These are phyloP conservation scores for Psylliodes chrysocephalus DNA, from an alignment of 2,888 invertebrate species.

Conservation along the genomic window DNA sequence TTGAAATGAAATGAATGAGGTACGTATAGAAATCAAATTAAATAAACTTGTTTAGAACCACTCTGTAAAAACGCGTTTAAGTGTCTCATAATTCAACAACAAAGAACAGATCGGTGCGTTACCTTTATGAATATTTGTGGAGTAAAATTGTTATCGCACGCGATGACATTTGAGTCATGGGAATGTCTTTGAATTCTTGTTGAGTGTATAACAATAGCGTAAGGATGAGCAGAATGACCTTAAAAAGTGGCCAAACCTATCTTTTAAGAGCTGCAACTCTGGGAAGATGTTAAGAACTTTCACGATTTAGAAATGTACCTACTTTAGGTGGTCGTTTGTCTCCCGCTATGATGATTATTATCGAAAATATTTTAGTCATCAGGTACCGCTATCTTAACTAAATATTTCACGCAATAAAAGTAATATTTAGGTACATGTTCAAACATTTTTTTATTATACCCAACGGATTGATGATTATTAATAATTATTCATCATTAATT, in stretches of 20 bases:
- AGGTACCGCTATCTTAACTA: background rate
- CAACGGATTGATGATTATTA: no score
- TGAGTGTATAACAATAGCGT: conserved; percentile 38
- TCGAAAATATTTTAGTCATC: conserved; percentile 7
- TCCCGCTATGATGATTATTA: conserved; percentile 19
- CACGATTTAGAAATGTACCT: conserved; percentile 33
- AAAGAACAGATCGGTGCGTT: conserved; percentile 29
- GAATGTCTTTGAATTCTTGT: conserved; percentile 44
- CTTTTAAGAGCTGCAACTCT: conserved; percentile 25
- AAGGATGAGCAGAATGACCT: conserved; percentile 45
- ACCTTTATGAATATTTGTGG: conserved; percentile 50
- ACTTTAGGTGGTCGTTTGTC: conserved; percentile 24
- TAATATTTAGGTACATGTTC: no score
- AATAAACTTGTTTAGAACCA: no score
- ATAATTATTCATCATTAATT: no score
- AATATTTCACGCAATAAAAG: background rate
- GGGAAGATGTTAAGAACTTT: conserved; percentile 39
- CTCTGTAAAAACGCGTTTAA: conserved; percentile 9
- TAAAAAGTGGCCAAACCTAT: conserved; percentile 44
- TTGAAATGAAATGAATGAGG: no score
- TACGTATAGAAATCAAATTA: no score
- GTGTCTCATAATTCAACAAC: conserved; percentile 7
- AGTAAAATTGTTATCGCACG: conserved; percentile 43
- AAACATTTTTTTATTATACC: no score
- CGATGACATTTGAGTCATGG: conserved; percentile 51